phyloP scores from a whole-genome alignment of 1,140 invertebrate species.

The Onthophagus taurus region DNA sequence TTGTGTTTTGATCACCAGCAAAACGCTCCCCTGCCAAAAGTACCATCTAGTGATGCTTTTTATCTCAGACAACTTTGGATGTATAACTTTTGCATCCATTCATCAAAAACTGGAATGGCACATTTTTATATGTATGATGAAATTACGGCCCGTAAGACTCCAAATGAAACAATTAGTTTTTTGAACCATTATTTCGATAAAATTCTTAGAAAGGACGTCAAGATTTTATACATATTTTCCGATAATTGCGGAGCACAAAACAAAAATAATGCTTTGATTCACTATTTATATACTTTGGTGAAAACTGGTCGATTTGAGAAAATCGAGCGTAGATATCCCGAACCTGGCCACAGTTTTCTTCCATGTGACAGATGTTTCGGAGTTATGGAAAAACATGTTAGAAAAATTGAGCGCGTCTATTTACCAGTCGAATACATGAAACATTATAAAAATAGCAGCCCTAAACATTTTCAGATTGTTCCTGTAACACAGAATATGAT shows the following conservation, averaged over 20 bases:
- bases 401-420: conserved; percentile 15
- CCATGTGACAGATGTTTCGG: conserved; percentile 15
- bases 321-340: conserved; percentile 13
- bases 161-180: conserved; percentile 9
- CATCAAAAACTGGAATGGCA: neutral
- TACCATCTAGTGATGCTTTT: conserved; percentile 3
- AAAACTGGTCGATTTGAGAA: conserved; percentile 13
- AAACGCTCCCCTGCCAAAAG: conserved; percentile 2
- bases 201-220: neutral
- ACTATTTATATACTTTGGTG: conserved; percentile 8
- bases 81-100: conserved; percentile 12
- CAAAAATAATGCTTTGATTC: conserved; percentile 2
- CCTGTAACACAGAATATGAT: conserved; percentile 11
- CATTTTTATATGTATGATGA: conserved; percentile 14
- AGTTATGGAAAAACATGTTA: conserved; percentile 19
- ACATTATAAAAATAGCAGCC: conserved; percentile 13
- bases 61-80: conserved; percentile 6
- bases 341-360: conserved; percentile 17
- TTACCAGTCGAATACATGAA: conserved; percentile 17
- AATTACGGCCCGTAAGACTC: conserved; percentile 9
- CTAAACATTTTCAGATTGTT: conserved; percentile 17
- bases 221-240: conserved; percentile 3
- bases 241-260: conserved; percentile 11
- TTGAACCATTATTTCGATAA: conserved; percentile 4
- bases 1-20: conserved; percentile 8